phyloP scores from a whole-genome alignment of 1,140 invertebrate genomes.

The Mylabris phalerata region DNA sequence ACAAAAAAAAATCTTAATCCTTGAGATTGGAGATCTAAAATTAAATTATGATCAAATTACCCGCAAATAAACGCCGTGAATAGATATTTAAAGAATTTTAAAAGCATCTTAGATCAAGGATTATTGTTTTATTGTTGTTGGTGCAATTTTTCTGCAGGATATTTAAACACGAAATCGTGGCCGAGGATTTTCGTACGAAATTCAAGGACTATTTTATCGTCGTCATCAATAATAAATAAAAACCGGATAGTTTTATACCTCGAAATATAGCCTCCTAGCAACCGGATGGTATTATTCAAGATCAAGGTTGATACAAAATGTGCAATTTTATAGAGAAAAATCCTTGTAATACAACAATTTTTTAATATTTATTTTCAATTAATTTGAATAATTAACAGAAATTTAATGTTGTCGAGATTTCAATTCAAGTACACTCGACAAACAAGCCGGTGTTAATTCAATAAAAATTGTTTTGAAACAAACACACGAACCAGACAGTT shows the following conservation, averaged over 20 bases:
- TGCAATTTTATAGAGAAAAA: constrained; percentile 7
- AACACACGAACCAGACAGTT: no score
- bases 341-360: background rate
- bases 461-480: background rate
- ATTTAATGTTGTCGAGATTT: background rate
- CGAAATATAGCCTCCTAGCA: constrained; percentile 19
- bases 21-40: no score
- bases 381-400: background rate
- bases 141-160: background rate
- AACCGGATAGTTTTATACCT: no score
- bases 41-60: no score
- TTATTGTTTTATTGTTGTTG: no score
- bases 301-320: constrained; percentile 28
- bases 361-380: background rate
- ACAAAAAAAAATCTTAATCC: no score
- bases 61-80: no score
- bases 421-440: background rate
- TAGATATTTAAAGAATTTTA: no score
- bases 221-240: background rate
- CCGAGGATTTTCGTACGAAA: background rate
- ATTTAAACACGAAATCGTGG: background rate
- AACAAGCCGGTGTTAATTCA: no score
- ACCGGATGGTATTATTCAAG: constrained; percentile 30
- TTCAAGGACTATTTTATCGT: constrained; percentile 5
- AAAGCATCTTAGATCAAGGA: no score